Evolutionary conservation across 2,797 vertebrate genomes (phyloP).

Genomic region (Coreius guichenoti): DNA sequence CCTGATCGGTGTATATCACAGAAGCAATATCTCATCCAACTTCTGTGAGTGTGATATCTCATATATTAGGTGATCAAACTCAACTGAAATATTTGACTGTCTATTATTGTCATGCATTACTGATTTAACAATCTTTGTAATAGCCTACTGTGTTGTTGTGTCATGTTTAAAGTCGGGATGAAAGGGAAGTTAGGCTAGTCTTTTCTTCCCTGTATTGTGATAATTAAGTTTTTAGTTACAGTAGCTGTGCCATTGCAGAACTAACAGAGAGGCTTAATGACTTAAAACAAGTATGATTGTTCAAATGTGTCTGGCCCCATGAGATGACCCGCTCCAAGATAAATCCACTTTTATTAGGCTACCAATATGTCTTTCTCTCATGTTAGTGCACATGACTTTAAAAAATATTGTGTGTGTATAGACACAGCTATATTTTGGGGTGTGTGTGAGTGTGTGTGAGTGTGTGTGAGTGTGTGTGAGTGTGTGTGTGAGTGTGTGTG

Average conservation of each 20-base stretch:
- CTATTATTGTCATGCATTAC: not conserved
- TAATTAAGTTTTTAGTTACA: not conserved
- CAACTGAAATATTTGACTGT: too few relatives aligned
- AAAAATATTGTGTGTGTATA: not conserved
- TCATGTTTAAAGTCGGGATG: not conserved
- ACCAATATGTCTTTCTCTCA: not conserved
- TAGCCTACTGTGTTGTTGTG: not conserved
- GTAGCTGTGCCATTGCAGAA: not conserved
- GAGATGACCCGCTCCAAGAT: not conserved
- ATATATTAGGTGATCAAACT: not conserved
- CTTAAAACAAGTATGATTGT: not conserved
- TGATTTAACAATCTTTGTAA: not conserved
- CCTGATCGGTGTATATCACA: too few relatives aligned
- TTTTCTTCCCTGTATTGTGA: not conserved
- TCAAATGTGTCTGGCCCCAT: not conserved
- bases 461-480: too few relatives aligned
- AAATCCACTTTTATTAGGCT: not conserved
- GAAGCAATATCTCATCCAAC: too few relatives aligned
- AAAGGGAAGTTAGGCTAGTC: not conserved
- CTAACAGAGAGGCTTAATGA: not conserved
- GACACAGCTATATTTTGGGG: not conserved
- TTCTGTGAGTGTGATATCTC: too few relatives aligned
- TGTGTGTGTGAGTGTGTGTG: too few relatives aligned
- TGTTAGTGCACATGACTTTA: not conserved
- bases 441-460: too few relatives aligned